phyloP scores from a whole-genome alignment of 2,797 vertebrate genomes.

The Salarias fasciatus region DNA sequence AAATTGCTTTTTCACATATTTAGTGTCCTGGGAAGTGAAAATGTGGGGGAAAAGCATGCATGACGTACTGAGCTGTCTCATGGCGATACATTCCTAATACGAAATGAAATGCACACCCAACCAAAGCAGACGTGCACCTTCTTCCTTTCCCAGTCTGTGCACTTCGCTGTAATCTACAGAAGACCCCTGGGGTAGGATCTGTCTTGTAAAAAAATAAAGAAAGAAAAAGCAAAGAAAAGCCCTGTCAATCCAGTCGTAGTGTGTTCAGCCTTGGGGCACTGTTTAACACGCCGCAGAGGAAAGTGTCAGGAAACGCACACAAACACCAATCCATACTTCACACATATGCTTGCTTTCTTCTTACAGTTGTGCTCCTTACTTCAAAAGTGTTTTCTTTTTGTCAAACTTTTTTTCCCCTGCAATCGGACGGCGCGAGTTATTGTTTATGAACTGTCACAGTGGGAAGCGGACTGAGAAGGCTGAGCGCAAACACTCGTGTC shows the following conservation, averaged over 20 bases:
- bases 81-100: constrained; percentile 18
- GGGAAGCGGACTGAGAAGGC: constrained; percentile 4
- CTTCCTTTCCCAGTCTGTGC: constrained; percentile 24
- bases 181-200: constrained; percentile 32
- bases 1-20: constrained; percentile 49
- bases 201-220: constrained; percentile 22
- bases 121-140: constrained; percentile 1
- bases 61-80: constrained; percentile 21
- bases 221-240: constrained; percentile 27
- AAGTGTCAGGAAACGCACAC: constrained; percentile 20
- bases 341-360: constrained; percentile 3
- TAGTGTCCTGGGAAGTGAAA: constrained; percentile 37
- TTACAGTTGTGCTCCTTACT: constrained; percentile 1
- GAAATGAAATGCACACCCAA: constrained; percentile 21
- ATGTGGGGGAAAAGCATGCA: not conserved
- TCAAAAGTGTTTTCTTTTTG: constrained; percentile 18
- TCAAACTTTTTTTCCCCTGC: constrained; percentile 1
- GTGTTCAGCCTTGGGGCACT: constrained; percentile 26
- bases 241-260: constrained; percentile 25
- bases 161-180: constrained; percentile 52
- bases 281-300: constrained; percentile 35
- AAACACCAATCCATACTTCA: constrained; percentile 15
- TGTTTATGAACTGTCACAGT: constrained; percentile 36
- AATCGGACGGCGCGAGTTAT: constrained; percentile 21
- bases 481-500: constrained; percentile 2